Percentiles rank a stretch among this genome's conserved stretches.
Evolutionary conservation across 2,888 invertebrate genomes (phyloP).

Genomic region (Zaprionus bogoriensis): DNA sequence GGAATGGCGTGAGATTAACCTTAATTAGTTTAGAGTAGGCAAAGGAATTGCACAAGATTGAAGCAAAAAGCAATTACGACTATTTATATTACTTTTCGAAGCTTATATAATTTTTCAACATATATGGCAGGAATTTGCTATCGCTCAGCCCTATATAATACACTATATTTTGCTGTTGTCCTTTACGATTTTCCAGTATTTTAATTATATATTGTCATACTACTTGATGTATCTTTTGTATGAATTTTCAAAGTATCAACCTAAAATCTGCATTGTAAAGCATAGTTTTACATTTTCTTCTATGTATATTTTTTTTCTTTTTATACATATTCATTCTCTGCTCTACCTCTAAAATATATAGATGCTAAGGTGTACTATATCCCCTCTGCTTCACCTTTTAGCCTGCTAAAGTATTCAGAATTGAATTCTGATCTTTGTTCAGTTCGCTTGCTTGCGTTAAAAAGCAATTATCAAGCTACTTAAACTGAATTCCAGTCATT

Average conservation of each 20-base stretch:
- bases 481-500: neutral
- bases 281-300: no score
- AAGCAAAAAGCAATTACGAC: neutral
- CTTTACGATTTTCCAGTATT: no score
- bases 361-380: neutral
- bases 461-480: neutral
- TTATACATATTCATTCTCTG: neutral
- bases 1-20: neutral
- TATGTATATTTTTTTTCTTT: no score
- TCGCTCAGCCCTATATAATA: no score
- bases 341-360: neutral
- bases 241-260: no score
- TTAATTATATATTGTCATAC: no score
- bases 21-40: neutral
- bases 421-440: neutral
- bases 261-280: no score
- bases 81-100: no score
- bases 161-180: no score
- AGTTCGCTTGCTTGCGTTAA: neutral
- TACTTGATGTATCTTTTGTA: no score
- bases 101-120: no score
- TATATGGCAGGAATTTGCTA: no score
- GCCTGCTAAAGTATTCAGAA: neutral
- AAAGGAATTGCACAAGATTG: neutral
- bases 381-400: neutral